Percentiles rank a stretch among this genome's conserved stretches.
phyloP scores from a whole-genome alignment of 2,797 vertebrate genomes.

The Falco columbarius region DNA sequence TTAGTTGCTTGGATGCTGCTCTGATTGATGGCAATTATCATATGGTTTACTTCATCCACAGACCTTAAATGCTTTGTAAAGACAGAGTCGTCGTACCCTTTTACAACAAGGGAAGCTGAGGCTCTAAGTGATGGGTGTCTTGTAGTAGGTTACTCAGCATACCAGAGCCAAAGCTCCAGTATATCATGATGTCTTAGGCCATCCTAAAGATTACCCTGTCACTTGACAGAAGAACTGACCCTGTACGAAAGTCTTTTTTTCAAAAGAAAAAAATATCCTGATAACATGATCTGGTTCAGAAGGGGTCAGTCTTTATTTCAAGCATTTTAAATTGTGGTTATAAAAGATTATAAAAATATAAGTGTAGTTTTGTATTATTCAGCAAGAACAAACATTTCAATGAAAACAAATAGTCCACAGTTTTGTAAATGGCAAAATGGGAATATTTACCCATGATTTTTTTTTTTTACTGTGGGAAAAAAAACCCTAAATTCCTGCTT shows the following conservation, averaged over 20 bases:
- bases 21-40: neutral
- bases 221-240: neutral
- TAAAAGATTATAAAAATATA: neutral
- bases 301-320: neutral
- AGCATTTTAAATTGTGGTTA: neutral
- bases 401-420: neutral
- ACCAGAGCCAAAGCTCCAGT: neutral
- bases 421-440: neutral
- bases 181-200: neutral
- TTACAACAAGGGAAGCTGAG: neutral
- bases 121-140: neutral
- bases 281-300: neutral
- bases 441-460: neutral
- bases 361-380: neutral
- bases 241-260: neutral
- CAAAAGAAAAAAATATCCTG: neutral
- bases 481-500: neutral
- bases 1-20: constrained; percentile 25
- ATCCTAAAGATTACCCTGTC: neutral
- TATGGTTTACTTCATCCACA: neutral
- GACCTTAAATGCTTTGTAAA: neutral
- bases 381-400: neutral
- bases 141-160: neutral
- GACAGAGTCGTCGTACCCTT: neutral
- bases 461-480: neutral